phyloP scores from a whole-genome alignment of 2,797 vertebrate species.

The Glyptemys insculpta region DNA sequence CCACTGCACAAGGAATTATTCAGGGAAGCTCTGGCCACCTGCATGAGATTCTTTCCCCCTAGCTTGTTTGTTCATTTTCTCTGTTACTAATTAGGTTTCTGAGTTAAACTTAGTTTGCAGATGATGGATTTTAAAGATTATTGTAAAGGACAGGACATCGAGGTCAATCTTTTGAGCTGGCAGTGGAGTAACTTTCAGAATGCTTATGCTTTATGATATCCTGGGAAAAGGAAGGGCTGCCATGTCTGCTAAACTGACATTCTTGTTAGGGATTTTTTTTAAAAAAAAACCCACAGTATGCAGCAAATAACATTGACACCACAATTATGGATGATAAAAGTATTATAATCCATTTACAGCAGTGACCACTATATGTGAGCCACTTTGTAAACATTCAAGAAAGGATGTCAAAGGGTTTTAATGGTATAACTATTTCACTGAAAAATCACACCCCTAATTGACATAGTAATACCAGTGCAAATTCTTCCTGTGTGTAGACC shows the following conservation, averaged over 20 bases:
- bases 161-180: constrained; percentile 73
- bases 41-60: constrained; percentile 72
- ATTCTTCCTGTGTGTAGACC: neutral
- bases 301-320: constrained; percentile 1
- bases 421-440: neutral
- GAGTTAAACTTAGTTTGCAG: constrained; percentile 77
- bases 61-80: constrained; percentile 84
- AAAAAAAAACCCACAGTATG: neutral
- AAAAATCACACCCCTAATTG: neutral
- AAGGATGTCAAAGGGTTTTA: constrained; percentile 5
- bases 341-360: neutral
- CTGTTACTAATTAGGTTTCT: constrained; percentile 80
- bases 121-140: constrained; percentile 87
- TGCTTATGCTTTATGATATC: neutral
- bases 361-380: neutral
- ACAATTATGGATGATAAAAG: neutral
- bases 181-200: constrained; percentile 57
- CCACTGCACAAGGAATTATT: constrained; percentile 62
- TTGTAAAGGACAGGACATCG: constrained; percentile 83
- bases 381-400: neutral
- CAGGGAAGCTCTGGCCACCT: constrained; percentile 65
- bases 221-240: neutral
- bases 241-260: neutral
- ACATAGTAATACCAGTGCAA: neutral
- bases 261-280: neutral